Evolutionary conservation across 1,140 invertebrate species (phyloP), one percentile per base, ranked within the genome.

Genomic region (Drosophila repleta): DNA sequence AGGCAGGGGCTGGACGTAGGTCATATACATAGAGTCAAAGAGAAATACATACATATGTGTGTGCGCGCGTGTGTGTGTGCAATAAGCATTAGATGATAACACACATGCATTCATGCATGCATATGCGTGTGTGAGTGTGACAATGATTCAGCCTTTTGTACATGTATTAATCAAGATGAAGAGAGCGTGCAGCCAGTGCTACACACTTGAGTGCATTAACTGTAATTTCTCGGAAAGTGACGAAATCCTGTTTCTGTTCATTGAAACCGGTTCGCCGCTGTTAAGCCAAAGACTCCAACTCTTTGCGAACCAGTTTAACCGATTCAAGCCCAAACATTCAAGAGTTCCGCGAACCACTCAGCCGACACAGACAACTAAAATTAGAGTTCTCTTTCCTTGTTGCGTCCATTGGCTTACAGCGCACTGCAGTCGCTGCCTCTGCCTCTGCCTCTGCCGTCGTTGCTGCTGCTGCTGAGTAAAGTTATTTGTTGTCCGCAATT

Each of bases 401-500:
- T 13, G 48, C 69, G 21, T 52, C 53, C 32, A 49, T 48, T 29
- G 37, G 48, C 37, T 73, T 73, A 56, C 70, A 51, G 46, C 29
- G 24, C 39, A 17, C 15, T 52, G 60, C 48, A 63, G 41, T 5
- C 60, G 18, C 13, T 37, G 46, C 7, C 21, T 29, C 32, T 8
- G 18, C 17, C 37, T 24, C 51, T 8, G 37, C 53, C 24, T 2
- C 26, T 24, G n/a, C 39, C 37, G 37, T 6, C 15, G 39, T 2
- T 15, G 13, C 13, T 15, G 60, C 26, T 52, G 51, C 32, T 46
- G 56, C 51, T 60, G 26, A 37, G 46, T 18, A 39, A 18, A 35
- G 39, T 43, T 52, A 39, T 55, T 75, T 57, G 55, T 57, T 57
- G 69, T 51, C 20, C 61, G 48, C 63, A 49, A 69, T 79, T 76